Evolutionary conservation across 2,888 invertebrate genomes (phyloP).

Genomic region (Muschampia plurimacula): DNA sequence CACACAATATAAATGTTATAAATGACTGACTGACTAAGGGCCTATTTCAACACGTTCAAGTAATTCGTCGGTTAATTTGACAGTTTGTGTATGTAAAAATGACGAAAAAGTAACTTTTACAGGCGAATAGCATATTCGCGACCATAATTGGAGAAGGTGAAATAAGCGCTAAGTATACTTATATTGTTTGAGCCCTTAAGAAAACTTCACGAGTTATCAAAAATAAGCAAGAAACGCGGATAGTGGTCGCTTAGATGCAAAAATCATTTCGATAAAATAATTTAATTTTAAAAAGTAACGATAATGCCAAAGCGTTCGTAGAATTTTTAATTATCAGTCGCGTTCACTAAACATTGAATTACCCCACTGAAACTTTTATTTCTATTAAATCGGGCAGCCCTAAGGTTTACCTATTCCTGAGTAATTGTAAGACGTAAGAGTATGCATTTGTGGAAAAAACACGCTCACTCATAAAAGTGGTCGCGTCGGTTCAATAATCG

Average conservation of each 20-base stretch:
- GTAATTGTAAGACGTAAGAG: conserved; percentile 38
- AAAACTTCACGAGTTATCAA: too few relatives aligned
- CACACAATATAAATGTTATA: too few relatives aligned
- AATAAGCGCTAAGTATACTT: too few relatives aligned
- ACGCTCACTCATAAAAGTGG: conserved; percentile 46
- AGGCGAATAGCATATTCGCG: too few relatives aligned
- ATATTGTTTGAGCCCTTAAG: too few relatives aligned
- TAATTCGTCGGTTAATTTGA: neutral
- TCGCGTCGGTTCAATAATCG: conserved; percentile 58
- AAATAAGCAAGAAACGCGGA: too few relatives aligned
- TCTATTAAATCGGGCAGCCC: conserved; percentile 36
- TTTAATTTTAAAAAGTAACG: too few relatives aligned
- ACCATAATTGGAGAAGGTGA: too few relatives aligned
- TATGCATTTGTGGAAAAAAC: conserved; percentile 49
- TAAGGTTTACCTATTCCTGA: conserved; percentile 36
- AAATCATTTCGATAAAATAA: too few relatives aligned
- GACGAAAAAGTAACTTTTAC: neutral
- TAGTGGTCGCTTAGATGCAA: too few relatives aligned
- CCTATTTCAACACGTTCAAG: neutral
- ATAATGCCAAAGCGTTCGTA: neutral
- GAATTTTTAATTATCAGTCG: neutral
- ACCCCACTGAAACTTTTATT: neutral
- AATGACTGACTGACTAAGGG: too few relatives aligned
- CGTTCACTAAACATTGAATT: neutral
- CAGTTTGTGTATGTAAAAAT: too few relatives aligned